Percentiles rank a stretch among this genome's conserved stretches.
Conservation (phyloP, 2,888 invertebrate genomes). For the Strigamia maritima region DNA sequence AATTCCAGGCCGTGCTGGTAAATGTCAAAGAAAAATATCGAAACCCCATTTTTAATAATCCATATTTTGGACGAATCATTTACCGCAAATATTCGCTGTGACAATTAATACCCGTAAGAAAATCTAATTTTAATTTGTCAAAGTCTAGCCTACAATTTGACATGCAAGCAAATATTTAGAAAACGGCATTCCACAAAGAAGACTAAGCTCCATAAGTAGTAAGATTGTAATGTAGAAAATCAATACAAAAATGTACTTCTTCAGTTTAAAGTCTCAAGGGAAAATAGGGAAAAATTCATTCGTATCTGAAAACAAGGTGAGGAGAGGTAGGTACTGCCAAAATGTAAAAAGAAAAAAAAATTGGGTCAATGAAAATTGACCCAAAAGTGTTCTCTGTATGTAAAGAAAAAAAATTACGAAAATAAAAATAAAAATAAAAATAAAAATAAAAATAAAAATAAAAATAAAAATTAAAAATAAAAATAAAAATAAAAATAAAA, state of each 20-base stretch:
- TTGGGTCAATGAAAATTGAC: not conserved
- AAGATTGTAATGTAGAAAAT: not conserved
- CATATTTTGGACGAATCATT: not conserved
- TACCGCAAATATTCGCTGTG: not conserved
- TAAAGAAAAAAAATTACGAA: conserved; percentile 35
- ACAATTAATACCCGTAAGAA: too few relatives aligned
- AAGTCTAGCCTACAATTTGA: not conserved
- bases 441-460: not conserved
- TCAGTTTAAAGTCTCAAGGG: not conserved
- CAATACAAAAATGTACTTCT: not conserved
- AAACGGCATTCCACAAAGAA: conserved; percentile 11
- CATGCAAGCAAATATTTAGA: not conserved
- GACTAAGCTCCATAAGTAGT: not conserved
- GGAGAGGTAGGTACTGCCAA: not conserved
- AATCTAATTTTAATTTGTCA: not conserved
- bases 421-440: not conserved
- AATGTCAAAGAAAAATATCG: not conserved
- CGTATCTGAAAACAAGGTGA: not conserved
- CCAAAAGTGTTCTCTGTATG: not conserved
- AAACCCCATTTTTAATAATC: not conserved
- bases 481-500: conserved; percentile 34
- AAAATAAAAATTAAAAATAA: not conserved
- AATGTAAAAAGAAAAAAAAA: not conserved
- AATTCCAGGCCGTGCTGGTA: not conserved
- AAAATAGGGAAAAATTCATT: not conserved